Conservation (phyloP, 2,113 vertebrate genomes). For the Myotis yumanensis region DNA sequence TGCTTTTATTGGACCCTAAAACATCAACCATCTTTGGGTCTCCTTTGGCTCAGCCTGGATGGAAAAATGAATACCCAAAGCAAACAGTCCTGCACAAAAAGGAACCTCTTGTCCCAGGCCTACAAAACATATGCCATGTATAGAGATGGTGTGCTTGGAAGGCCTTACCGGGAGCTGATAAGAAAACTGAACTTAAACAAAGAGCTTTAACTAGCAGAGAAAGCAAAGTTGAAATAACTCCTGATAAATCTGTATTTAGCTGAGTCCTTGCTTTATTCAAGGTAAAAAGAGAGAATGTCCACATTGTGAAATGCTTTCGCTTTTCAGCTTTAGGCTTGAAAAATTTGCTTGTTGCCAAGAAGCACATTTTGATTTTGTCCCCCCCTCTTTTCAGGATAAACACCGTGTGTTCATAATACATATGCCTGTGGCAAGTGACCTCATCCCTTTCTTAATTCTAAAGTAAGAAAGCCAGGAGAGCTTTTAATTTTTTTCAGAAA, state of each 20-base stretch:
- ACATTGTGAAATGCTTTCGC: background rate
- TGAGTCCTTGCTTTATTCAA: background rate
- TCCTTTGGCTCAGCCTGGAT: background rate
- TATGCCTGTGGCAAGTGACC: background rate
- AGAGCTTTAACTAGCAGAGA: background rate
- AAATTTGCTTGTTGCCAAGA: background rate
- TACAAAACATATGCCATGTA: background rate
- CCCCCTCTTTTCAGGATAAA: background rate
- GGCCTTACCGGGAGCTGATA: background rate
- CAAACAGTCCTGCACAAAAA: background rate
- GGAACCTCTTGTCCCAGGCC: background rate
- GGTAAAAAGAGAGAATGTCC: background rate
- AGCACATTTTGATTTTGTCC: background rate
- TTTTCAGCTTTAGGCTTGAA: slow-evolving; percentile 17
- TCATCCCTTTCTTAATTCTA: background rate
- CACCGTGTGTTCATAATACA: background rate
- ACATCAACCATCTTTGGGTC: background rate
- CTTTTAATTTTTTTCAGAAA: slow-evolving; percentile 17
- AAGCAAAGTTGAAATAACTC: slow-evolving; percentile 3
- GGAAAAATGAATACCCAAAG: background rate
- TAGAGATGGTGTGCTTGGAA: background rate
- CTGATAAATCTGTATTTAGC: background rate
- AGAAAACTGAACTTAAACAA: background rate
- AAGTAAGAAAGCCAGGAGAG: background rate
- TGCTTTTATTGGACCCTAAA: background rate